A percentile compares a stretch with the other conserved stretches of the same genome.
These are phyloP conservation scores for Trichonephila clavipes DNA, from an alignment of 1,140 invertebrate genomes.

Conservation along the genomic window DNA sequence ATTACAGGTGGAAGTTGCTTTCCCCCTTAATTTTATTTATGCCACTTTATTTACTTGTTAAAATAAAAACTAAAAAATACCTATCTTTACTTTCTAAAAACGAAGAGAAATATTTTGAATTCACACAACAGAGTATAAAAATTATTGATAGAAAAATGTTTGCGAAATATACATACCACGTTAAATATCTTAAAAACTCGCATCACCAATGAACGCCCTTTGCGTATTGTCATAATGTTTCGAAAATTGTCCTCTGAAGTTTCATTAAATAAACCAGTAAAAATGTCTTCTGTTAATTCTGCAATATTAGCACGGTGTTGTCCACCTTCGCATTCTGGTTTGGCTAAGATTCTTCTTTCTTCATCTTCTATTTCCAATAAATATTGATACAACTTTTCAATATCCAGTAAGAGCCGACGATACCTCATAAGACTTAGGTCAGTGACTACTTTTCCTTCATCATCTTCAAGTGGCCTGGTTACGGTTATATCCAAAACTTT, in stretches of 20 bases:
- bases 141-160: too few relatives aligned
- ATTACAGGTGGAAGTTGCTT: not conserved
- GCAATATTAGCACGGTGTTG: conserved; percentile 70
- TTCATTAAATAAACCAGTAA: conserved; percentile 72
- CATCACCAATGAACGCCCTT: conserved; percentile 72
- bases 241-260: conserved; percentile 59
- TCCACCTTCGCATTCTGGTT: conserved; percentile 74
- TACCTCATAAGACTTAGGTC: conserved; percentile 80
- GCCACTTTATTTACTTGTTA: not conserved
- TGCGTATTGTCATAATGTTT: conserved; percentile 71
- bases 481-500: conserved; percentile 92
- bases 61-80: not conserved
- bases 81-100: not conserved
- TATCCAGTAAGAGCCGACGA: conserved; percentile 76
- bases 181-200: conserved; percentile 72
- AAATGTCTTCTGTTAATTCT: conserved; percentile 76
- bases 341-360: conserved; percentile 82
- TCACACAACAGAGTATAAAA: too few relatives aligned
- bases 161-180: conserved; percentile 38
- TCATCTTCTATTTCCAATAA: conserved; percentile 79
- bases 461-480: conserved; percentile 79
- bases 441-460: conserved; percentile 79
- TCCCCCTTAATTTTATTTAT: not conserved
- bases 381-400: conserved; percentile 77
- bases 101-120: not conserved